These are phyloP conservation scores for Elaeidobius kamerunicus DNA, from an alignment of 2,888 invertebrate genomes.

Conservation along the genomic window DNA sequence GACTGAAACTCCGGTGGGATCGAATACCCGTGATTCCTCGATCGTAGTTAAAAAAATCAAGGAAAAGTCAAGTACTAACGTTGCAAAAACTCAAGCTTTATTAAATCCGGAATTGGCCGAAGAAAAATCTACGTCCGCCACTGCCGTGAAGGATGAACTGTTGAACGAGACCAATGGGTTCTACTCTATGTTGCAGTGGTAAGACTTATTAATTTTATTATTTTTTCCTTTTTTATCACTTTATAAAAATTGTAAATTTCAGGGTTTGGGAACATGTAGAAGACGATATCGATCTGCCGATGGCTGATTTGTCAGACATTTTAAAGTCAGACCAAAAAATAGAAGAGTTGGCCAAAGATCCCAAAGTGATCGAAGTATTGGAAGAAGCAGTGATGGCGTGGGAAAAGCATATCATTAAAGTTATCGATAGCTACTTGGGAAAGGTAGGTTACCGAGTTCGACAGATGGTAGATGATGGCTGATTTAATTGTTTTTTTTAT, in stretches of 20 bases:
- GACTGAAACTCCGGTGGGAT: constrained; percentile 6
- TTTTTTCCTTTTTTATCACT: background rate
- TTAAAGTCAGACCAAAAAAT: constrained; percentile 38
- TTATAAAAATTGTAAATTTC: constrained; percentile 16
- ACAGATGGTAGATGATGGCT: too few relatives aligned
- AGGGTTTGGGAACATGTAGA: constrained; percentile 75
- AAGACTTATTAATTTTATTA: background rate
- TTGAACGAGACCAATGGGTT: constrained; percentile 19
- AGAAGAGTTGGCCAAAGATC: constrained; percentile 49
- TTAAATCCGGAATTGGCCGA: too few relatives aligned
- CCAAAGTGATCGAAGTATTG: constrained; percentile 54
- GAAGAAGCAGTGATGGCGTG: constrained; percentile 63
- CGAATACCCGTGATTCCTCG: too few relatives aligned
- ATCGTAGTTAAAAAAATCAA: constrained; percentile 11
- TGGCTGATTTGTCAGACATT: constrained; percentile 59
- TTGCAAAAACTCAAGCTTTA: too few relatives aligned
- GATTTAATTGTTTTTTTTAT: background rate
- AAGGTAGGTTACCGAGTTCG: too few relatives aligned
- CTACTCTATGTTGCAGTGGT: constrained; percentile 26
- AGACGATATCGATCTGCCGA: constrained; percentile 66
- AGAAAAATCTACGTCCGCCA: constrained; percentile 8
- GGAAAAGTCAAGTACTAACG: too few relatives aligned
- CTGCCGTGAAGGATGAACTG: constrained; percentile 28
- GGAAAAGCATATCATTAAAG: constrained; percentile 63
- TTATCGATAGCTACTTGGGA: constrained; percentile 54